Percentiles rank a stretch among this genome's conserved stretches.
Conservation (phyloP, 1,140 invertebrate species). For the Pissodes strobi region DNA sequence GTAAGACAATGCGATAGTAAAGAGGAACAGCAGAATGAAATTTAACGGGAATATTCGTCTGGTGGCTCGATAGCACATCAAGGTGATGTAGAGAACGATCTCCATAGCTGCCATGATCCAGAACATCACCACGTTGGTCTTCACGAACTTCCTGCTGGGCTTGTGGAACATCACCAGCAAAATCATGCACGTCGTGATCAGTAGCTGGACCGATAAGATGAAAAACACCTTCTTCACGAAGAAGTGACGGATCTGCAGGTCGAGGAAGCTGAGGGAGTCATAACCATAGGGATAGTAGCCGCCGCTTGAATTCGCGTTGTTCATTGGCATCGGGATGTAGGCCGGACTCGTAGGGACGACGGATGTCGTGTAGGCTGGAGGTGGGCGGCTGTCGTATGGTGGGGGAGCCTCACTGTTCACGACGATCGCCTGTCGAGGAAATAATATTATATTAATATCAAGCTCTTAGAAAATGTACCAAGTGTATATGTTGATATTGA, state of each 20-base stretch:
- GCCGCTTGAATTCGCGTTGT: background rate
- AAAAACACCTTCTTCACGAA: conserved; percentile 40
- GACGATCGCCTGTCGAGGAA: conserved; percentile 1
- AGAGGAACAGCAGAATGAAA: conserved; percentile 36
- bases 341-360: background rate
- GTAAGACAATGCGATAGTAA: conserved; percentile 38
- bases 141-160: conserved; percentile 18
- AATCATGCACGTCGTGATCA: conserved; percentile 30
- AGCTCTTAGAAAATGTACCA: too few species aligned
- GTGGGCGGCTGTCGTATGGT: conserved; percentile 21
- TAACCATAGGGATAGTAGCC: background rate
- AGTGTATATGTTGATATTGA: too few species aligned
- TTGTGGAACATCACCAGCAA: conserved; percentile 23
- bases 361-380: conserved; percentile 13
- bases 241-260: conserved; percentile 27
- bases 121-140: conserved; percentile 12
- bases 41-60: conserved; percentile 41
- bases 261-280: background rate
- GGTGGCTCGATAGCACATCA: conserved; percentile 28
- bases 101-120: conserved; percentile 2
- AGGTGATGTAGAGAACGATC: conserved; percentile 14
- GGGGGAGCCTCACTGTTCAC: conserved; percentile 19
- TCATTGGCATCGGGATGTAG: background rate
- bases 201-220: conserved; percentile 37
- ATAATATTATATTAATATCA: background rate